These are phyloP conservation scores for Cheilosia scutellata DNA, from an alignment of 2,888 invertebrate species.

Conservation along the genomic window DNA sequence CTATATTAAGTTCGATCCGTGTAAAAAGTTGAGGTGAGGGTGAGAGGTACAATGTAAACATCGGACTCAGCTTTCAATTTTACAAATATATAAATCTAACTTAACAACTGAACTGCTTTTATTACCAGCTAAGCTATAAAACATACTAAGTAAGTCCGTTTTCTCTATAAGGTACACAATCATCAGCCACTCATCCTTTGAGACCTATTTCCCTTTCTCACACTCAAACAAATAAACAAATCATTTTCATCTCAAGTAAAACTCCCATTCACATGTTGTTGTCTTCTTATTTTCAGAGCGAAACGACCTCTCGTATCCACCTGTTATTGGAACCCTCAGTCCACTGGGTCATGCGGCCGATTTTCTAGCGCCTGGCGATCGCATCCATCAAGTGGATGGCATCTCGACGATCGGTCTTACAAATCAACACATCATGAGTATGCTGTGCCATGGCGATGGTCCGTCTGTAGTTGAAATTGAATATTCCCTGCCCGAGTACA, in stretches of 20 bases:
- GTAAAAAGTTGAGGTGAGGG: too few species aligned
- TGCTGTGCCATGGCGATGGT: conserved; percentile 89
- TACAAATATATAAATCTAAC: too few species aligned
- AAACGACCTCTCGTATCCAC: conserved; percentile 84
- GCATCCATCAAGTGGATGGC: conserved; percentile 92
- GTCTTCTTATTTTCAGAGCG: conserved; percentile 79
- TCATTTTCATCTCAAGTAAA: not conserved
- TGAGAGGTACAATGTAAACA: too few species aligned
- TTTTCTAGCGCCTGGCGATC: conserved; percentile 91
- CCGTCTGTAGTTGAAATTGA: conserved; percentile 92
- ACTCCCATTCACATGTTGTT: conserved; percentile 18
- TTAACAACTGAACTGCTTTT: too few species aligned
- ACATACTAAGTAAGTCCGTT: not conserved
- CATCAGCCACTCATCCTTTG: not conserved
- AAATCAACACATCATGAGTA: conserved; percentile 90
- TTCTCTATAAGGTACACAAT: not conserved
- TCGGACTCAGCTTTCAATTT: too few species aligned
- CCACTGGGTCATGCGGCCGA: conserved; percentile 86
- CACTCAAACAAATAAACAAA: conserved; percentile 40
- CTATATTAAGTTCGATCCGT: too few species aligned
- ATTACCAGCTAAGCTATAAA: not conserved
- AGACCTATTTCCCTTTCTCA: not conserved
- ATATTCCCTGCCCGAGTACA: conserved; percentile 92
- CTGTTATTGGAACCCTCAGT: conserved; percentile 83
- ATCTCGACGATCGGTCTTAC: conserved; percentile 90